phyloP scores from a whole-genome alignment of 1,140 invertebrate species.

The Drosophila oshimai region DNA sequence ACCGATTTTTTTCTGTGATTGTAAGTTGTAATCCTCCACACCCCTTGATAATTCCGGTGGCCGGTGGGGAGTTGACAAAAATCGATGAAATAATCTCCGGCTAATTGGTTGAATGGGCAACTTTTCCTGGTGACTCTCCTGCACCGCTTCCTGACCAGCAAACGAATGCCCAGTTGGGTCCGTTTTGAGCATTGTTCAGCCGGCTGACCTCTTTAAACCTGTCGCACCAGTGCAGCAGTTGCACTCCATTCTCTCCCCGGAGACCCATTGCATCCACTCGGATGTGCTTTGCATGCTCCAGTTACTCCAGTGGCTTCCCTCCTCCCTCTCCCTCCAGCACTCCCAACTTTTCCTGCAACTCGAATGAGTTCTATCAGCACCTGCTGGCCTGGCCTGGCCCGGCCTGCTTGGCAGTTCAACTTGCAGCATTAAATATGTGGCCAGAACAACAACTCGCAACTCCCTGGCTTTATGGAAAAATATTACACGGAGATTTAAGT shows the following conservation, averaged over 20 bases:
- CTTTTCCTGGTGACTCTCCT: conserved; percentile 26
- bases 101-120: conserved; percentile 48
- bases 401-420: conserved; percentile 22
- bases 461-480: conserved; percentile 61
- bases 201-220: conserved; percentile 48
- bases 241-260: conserved; percentile 9
- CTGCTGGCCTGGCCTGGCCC: conserved; percentile 8
- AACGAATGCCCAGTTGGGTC: conserved; percentile 45
- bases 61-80: conserved; percentile 17
- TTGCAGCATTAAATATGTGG: conserved; percentile 76
- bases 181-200: conserved; percentile 43
- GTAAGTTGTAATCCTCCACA: background rate
- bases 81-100: conserved; percentile 47
- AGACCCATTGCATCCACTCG: conserved; percentile 57
- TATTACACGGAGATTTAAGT: conserved; percentile 77
- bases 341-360: conserved; percentile 39
- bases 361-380: conserved; percentile 52
- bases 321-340: background rate
- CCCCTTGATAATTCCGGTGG: background rate
- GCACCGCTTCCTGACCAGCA: conserved; percentile 6
- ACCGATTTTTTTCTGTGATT: background rate
- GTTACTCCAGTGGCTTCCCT: conserved; percentile 36
- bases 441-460: conserved; percentile 32
- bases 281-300: conserved; percentile 77
- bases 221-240: conserved; percentile 30